Evolutionary conservation across 2,797 vertebrate species (phyloP).

Genomic region (Myotis vivesi): DNA sequence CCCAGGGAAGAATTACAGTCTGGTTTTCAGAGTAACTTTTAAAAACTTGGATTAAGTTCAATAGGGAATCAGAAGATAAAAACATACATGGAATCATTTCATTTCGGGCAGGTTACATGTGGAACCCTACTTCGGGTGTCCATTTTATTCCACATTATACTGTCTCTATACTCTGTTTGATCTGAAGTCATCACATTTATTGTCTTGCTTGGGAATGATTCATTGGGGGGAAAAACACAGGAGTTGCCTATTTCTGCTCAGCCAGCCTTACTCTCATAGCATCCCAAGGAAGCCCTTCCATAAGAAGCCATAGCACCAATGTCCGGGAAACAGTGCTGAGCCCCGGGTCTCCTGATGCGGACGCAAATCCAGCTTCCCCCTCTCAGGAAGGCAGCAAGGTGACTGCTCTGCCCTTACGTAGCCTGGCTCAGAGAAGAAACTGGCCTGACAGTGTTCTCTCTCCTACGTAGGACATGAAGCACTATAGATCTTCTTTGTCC

Average conservation of each 20-base stretch:
- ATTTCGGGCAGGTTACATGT: background rate
- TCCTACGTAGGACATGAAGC: background rate
- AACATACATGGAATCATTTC: background rate
- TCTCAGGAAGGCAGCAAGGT: background rate
- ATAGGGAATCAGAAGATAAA: conserved; percentile 7
- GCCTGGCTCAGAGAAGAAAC: background rate
- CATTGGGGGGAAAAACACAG: background rate
- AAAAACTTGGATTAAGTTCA: conserved; percentile 27
- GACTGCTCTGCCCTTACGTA: background rate
- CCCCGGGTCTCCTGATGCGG: background rate
- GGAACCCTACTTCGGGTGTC: background rate
- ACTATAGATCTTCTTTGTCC: background rate
- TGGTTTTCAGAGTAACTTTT: background rate
- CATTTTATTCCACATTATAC: background rate
- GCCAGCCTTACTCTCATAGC: rapidly evolving
- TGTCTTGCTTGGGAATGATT: conserved; percentile 43
- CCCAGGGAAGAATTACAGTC: background rate
- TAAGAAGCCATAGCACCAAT: background rate
- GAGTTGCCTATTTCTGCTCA: background rate
- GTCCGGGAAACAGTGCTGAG: background rate
- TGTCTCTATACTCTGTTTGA: background rate
- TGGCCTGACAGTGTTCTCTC: background rate
- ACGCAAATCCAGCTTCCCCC: rapidly evolving
- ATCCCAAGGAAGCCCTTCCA: background rate
- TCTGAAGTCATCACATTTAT: background rate